Conservation (phyloP, 1,140 invertebrate genomes). For the Ostrea edulis region DNA sequence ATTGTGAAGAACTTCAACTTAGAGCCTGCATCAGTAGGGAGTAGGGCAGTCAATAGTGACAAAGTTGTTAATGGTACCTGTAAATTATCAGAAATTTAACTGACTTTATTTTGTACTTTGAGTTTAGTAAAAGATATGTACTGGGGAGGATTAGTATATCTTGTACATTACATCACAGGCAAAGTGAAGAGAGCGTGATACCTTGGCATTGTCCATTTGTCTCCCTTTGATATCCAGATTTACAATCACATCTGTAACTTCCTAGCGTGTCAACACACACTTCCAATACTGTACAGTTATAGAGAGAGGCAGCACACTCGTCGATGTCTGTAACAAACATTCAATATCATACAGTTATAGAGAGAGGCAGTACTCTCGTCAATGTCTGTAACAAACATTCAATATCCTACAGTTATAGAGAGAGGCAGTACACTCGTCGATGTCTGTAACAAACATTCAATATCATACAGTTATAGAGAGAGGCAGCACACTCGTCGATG, state of each 20-base stretch:
- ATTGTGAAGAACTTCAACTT: no score
- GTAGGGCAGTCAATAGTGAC: no score
- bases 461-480: constrained; percentile 30
- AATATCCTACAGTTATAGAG: no score
- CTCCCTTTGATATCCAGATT: constrained; percentile 56
- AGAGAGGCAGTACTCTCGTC: no score
- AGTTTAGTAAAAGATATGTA: no score
- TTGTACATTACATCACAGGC: no score
- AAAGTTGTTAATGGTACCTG: no score
- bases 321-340: constrained; percentile 51
- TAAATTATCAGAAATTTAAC: no score
- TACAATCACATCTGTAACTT: constrained; percentile 60
- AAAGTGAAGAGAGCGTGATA: background rate
- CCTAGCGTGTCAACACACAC: constrained; percentile 62
- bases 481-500: constrained; percentile 60
- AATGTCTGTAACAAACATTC: background rate
- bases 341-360: background rate
- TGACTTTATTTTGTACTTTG: no score
- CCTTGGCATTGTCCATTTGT: constrained; percentile 24
- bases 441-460: constrained; percentile 48
- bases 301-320: constrained; percentile 54
- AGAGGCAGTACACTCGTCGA: no score
- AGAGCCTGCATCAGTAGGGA: no score
- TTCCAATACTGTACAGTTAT: constrained; percentile 11
- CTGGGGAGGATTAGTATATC: no score